These are phyloP conservation scores for Lepidocyrtinus sp. DNA, from an alignment of 2,888 invertebrate species.

Conservation along the genomic window DNA sequence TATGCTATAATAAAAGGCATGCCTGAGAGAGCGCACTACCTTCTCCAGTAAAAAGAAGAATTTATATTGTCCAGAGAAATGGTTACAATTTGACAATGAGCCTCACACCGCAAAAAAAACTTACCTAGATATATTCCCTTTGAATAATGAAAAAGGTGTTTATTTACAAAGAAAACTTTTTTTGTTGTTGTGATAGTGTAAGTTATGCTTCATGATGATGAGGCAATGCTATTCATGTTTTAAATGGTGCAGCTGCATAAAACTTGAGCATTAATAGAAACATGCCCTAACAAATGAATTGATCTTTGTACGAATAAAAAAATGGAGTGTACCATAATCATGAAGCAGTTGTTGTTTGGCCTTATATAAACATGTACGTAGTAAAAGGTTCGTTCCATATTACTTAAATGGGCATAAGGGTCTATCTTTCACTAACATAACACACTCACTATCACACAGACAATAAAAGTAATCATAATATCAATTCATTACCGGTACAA, in stretches of 20 bases:
- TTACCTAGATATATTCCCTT: too few species aligned
- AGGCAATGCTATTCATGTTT: constrained; percentile 1
- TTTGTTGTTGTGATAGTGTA: too few species aligned
- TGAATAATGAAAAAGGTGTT: constrained; percentile 53
- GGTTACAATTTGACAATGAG: too few species aligned
- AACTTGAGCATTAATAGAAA: too few species aligned
- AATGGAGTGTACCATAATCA: not conserved
- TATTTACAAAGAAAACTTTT: constrained; percentile 51
- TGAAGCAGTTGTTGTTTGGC: too few species aligned
- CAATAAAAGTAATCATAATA: constrained; percentile 47
- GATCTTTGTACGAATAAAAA: too few species aligned
- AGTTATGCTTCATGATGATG: too few species aligned
- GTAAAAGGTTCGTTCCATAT: constrained; percentile 55
- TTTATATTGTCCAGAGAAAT: constrained; percentile 33
- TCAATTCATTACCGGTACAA: constrained; percentile 52
- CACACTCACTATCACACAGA: too few species aligned
- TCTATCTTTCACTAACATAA: constrained; percentile 51
- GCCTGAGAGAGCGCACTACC: too few species aligned
- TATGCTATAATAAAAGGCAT: too few species aligned
- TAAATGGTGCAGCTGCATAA: constrained; percentile 13
- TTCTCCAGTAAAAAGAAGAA: constrained; percentile 24
- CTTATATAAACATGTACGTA: too few species aligned
- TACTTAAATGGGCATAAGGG: constrained; percentile 49
- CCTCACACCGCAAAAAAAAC: constrained; percentile 33
- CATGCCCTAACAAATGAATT: constrained; percentile 4